phyloP scores from a whole-genome alignment of 2,888 invertebrate species.

The Biston betularia region DNA sequence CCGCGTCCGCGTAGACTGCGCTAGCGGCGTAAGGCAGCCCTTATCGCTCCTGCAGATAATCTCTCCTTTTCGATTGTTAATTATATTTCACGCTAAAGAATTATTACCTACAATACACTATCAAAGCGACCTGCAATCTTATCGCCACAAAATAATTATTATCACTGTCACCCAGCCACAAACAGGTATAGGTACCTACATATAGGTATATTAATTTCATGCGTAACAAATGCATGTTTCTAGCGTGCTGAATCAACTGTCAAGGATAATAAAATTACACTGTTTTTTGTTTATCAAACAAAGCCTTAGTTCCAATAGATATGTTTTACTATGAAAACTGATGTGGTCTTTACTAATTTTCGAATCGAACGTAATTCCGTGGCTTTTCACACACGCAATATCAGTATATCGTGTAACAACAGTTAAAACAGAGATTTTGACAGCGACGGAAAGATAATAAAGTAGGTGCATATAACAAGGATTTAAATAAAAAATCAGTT shows the following conservation, averaged over 20 bases:
- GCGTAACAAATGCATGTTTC: conserved; percentile 21
- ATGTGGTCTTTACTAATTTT: no score
- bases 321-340: neutral
- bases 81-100: conserved; percentile 80
- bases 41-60: conserved; percentile 79
- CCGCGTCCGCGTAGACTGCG: conserved; percentile 64
- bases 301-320: neutral
- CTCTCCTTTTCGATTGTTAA: conserved; percentile 82
- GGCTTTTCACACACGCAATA: no score
- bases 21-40: conserved; percentile 65
- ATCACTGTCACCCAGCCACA: conserved; percentile 71
- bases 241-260: conserved; percentile 32
- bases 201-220: conserved; percentile 23
- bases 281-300: conserved; percentile 10
- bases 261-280: conserved; percentile 24
- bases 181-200: conserved; percentile 33
- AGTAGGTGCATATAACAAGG: neutral
- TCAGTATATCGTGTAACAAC: no score
- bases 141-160: conserved; percentile 72
- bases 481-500: conserved; percentile 60
- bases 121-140: conserved; percentile 80
- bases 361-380: no score
- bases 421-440: no score
- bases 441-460: neutral
- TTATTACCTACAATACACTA: conserved; percentile 75